Conservation (phyloP, 2,888 invertebrate species). For the Caenorhabditis sp. region DNA sequence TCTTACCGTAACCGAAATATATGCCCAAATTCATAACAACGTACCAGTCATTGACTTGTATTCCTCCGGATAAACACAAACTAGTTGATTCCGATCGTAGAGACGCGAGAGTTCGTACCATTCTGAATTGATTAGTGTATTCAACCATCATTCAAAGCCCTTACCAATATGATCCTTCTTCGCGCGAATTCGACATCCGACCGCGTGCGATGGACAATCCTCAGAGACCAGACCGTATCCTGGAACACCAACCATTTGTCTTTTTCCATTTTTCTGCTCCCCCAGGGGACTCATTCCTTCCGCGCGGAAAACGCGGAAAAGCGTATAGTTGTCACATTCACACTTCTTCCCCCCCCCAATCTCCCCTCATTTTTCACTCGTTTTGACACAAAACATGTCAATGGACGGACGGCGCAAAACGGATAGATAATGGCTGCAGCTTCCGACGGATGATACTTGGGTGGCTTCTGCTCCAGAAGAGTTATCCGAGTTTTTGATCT, state of each 20-base stretch:
- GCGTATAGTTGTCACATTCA: slow-evolving; percentile 51
- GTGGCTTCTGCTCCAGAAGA: too few relatives aligned
- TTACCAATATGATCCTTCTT: slow-evolving; percentile 68
- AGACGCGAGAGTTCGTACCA: slow-evolving; percentile 72
- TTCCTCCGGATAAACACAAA: slow-evolving; percentile 72
- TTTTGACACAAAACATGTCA: slow-evolving; percentile 52
- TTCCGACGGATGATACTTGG: too few relatives aligned
- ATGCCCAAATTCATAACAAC: background rate
- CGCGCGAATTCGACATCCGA: slow-evolving; percentile 70
- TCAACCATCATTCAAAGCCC: background rate
- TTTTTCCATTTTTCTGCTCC: background rate
- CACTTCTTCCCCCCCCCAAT: too few relatives aligned
- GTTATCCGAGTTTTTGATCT: slow-evolving; percentile 60
- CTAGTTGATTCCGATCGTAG: slow-evolving; percentile 72
- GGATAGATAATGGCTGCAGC: slow-evolving; percentile 51
- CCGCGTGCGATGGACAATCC: slow-evolving; percentile 67
- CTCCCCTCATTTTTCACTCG: slow-evolving; percentile 9
- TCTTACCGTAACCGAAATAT: too few relatives aligned
- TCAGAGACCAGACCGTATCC: slow-evolving; percentile 71
- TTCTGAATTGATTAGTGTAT: slow-evolving; percentile 53
- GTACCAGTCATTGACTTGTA: slow-evolving; percentile 67
- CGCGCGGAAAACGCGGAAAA: slow-evolving; percentile 23
- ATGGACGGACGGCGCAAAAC: background rate
- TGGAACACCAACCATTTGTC: slow-evolving; percentile 43
- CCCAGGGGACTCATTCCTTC: slow-evolving; percentile 3